Conservation (phyloP, 1,140 invertebrate species). For the Tetramorium parvispinum region DNA sequence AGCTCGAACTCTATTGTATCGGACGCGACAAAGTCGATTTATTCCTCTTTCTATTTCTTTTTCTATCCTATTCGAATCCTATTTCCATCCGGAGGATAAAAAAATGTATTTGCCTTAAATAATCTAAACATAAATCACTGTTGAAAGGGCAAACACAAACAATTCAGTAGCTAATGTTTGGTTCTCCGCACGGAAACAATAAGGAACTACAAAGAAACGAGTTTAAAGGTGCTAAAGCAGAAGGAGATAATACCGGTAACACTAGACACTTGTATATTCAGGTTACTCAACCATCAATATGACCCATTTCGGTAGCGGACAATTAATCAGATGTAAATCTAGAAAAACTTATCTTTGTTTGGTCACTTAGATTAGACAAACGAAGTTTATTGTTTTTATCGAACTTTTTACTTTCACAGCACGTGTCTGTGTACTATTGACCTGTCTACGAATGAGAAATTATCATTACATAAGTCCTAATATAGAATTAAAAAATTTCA, state of each 20-base stretch:
- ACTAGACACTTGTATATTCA: conserved; percentile 44
- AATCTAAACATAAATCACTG: conserved; percentile 39
- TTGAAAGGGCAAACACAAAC: conserved; percentile 27
- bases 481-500: not conserved
- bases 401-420: not conserved
- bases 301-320: conserved; percentile 72
- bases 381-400: not conserved
- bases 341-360: not conserved
- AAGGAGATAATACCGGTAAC: conserved; percentile 43
- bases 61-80: not conserved
- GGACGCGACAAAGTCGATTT: not conserved
- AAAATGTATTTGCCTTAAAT: not conserved
- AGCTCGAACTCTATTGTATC: not conserved
- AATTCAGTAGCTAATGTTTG: conserved; percentile 57
- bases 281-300: conserved; percentile 79
- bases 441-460: not conserved
- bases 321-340: conserved; percentile 74
- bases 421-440: not conserved
- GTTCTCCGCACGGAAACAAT: conserved; percentile 16
- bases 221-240: not conserved
- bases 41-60: not conserved
- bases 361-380: not conserved
- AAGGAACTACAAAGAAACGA: not conserved
- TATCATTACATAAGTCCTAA: not conserved
- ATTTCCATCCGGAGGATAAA: not conserved